These are phyloP conservation scores for Nebria salina DNA, from an alignment of 2,888 invertebrate species.

Conservation along the genomic window DNA sequence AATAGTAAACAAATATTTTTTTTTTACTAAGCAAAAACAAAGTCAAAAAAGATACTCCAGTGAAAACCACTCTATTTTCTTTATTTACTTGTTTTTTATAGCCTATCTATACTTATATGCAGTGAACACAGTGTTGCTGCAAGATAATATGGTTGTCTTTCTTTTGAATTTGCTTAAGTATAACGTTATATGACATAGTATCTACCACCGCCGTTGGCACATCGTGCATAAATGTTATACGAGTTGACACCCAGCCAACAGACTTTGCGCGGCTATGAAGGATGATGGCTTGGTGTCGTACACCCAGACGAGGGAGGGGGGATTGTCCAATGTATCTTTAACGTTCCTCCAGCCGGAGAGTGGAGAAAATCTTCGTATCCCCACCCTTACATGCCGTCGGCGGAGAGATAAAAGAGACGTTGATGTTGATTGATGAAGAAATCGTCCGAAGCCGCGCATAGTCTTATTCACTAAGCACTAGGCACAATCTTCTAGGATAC, in stretches of 20 bases:
- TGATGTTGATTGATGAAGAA: slow-evolving; percentile 43
- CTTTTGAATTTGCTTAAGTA: slow-evolving; percentile 30
- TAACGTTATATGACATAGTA: slow-evolving; percentile 22
- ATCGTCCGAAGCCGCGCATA: slow-evolving; percentile 27
- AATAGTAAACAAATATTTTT: background rate
- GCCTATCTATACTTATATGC: background rate
- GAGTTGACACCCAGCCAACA: slow-evolving; percentile 17
- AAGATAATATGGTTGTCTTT: slow-evolving; percentile 14
- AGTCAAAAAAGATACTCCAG: background rate
- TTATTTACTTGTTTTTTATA: no score
- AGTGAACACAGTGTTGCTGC: background rate
- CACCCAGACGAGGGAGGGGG: slow-evolving; percentile 8
- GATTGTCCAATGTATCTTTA: background rate
- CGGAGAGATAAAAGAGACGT: slow-evolving; percentile 36
- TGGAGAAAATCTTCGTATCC: background rate
- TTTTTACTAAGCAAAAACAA: background rate
- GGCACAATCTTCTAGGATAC: slow-evolving; percentile 1
- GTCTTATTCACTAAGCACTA: slow-evolving; percentile 16
- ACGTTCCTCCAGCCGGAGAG: background rate
- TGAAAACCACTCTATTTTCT: background rate
- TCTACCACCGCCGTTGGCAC: slow-evolving; percentile 6
- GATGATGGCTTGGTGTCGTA: background rate
- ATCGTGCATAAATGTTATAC: slow-evolving; percentile 5
- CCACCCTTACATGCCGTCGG: background rate
- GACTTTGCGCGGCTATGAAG: background rate